Percentiles rank a stretch among this genome's conserved stretches.
These are phyloP conservation scores for Neelides sp. DNA, from an alignment of 1,140 invertebrate species.

Conservation along the genomic window DNA sequence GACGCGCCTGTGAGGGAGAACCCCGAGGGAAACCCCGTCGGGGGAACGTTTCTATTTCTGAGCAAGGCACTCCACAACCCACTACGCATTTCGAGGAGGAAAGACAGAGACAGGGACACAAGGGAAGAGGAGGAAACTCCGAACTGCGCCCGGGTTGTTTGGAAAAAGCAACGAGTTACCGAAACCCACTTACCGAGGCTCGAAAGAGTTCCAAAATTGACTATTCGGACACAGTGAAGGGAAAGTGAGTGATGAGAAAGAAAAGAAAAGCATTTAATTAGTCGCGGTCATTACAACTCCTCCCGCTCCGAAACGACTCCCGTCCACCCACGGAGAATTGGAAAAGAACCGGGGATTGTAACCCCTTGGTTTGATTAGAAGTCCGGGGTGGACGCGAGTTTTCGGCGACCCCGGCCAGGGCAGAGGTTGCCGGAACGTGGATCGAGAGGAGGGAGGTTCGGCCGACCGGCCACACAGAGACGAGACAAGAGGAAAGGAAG, in stretches of 20 bases:
- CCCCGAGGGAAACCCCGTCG: not conserved
- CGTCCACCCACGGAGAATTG: not conserved
- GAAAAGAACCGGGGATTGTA: not conserved
- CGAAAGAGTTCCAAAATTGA: constrained; percentile 94
- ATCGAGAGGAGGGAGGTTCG: too few relatives aligned
- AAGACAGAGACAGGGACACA: constrained; percentile 33
- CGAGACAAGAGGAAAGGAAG: not conserved
- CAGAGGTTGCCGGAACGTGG: not conserved
- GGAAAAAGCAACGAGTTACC: constrained; percentile 19
- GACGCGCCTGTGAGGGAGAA: constrained; percentile 62
- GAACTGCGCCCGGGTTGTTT: too few relatives aligned
- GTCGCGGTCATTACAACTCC: constrained; percentile 7
- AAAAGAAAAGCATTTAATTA: constrained; percentile 12
- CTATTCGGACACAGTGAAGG: constrained; percentile 51
- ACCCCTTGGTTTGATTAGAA: not conserved
- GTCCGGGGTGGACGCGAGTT: too few relatives aligned
- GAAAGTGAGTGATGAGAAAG: constrained; percentile 9
- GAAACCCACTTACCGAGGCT: constrained; percentile 72
- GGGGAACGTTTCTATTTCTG: not conserved
- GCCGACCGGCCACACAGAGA: too few relatives aligned
- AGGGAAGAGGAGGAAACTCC: too few relatives aligned
- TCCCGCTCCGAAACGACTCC: not conserved
- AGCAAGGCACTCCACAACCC: not conserved
- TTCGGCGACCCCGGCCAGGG: too few relatives aligned
- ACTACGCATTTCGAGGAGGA: constrained; percentile 11